A percentile compares a stretch with the other conserved stretches of the same genome.
phyloP scores from a whole-genome alignment of 1,140 invertebrate genomes.

The Penaeus japonicus region DNA sequence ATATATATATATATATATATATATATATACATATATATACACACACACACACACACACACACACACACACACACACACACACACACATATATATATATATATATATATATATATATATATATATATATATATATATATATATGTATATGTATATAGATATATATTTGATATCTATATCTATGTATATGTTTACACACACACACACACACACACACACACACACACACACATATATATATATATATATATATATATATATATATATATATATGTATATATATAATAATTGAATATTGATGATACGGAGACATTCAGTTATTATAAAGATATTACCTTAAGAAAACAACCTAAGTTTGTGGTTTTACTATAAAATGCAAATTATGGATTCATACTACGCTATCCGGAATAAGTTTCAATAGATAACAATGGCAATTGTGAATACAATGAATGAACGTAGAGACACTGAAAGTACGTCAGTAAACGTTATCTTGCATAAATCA shows the following conservation, averaged over 20 bases:
- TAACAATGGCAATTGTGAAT: too few species aligned
- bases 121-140: conserved; percentile 7
- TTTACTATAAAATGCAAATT: too few species aligned
- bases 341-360: not conserved
- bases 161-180: not conserved
- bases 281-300: not conserved
- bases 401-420: too few species aligned
- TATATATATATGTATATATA: conserved; percentile 9
- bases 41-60: not conserved
- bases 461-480: too few species aligned
- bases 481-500: too few species aligned
- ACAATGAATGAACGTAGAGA: too few species aligned
- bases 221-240: not conserved
- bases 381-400: too few species aligned
- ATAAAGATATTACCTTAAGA: not conserved
- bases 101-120: not conserved
- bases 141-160: not conserved
- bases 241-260: conserved; percentile 6
- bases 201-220: too few species aligned
- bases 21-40: not conserved
- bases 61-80: not conserved
- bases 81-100: not conserved
- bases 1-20: conserved; percentile 7
- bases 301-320: not conserved
- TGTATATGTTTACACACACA: conserved; percentile 4